Base-by-base conservation (phyloP, 1,140 invertebrate species). In the Lordiphosa collinella region DNA sequence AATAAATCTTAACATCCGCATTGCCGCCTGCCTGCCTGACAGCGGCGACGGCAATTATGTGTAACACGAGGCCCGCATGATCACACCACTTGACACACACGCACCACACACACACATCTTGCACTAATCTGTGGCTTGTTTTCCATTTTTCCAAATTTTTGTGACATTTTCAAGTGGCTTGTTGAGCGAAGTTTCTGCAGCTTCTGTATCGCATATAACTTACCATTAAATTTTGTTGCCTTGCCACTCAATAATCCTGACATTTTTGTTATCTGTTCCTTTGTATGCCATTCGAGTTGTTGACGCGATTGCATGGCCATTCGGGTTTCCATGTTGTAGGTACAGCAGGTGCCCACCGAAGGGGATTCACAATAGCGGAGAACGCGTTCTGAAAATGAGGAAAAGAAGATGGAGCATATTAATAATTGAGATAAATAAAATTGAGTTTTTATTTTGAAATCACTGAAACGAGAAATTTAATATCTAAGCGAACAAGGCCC, bases 201-300 rank as follows among this genome's bases (percentile, higher is more conserved):
- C 36, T 49, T 29, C 49, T 18, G 13, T 13, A 34, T 9, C 35
- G 5, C 3, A 32, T 10, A 43, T 25, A 31, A 85, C 89, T 90
- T 78, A 91, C 90, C 89, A 73, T 91, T 91, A 60, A 91, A 91
- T 79, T 90, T 90, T 48, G 82, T 85, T 11, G 90, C 90, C 70
- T 91, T 89, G 36, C 86, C 87, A 43, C 89, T 88, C 29, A 91
- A 63, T 25, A 90, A 54, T 9, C 87, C 85, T 13, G 90, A 87
- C 61, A 91, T 70, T 60, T 90, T 89, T 1, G 69, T 58, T 12
- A 91, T 88, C 35, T 89, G 85, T 13, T 90, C 90, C 68, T 86
- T 90, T 13, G 82, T 82, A 49, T 88, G 82, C 18, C 59, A 63
- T 11, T 88, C 86, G 37, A 89, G 52, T 25, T 88, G 87, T 13